These are phyloP conservation scores for Odocoileus hemionus DNA, from an alignment of 2,113 vertebrate genomes.

Conservation along the genomic window DNA sequence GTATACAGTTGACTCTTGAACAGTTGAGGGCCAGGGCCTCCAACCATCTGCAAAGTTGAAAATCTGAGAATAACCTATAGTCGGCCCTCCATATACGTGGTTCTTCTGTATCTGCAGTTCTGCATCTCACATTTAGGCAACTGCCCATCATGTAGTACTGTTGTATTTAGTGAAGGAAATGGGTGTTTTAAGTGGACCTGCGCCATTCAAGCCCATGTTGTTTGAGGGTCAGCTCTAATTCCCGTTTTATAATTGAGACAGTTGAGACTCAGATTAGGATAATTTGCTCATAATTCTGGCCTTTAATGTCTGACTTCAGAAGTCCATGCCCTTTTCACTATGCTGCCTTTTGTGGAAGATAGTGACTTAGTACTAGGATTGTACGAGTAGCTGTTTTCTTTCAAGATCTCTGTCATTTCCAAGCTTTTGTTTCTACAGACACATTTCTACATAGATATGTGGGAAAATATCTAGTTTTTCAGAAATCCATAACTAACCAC, in stretches of 20 bases:
- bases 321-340: not conserved
- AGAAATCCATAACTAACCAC: not conserved
- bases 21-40: not conserved
- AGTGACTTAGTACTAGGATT: not conserved
- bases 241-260: not conserved
- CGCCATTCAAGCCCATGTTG: not conserved
- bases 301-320: not conserved
- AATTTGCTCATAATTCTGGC: not conserved
- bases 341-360: not conserved
- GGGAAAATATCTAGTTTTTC: not conserved
- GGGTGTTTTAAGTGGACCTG: not conserved
- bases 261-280: not conserved
- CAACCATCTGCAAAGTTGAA: not conserved
- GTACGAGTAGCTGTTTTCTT: not conserved
- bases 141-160: not conserved
- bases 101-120: not conserved
- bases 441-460: not conserved
- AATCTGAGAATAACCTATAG: not conserved
- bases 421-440: not conserved
- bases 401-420: not conserved
- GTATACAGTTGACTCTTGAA: not conserved
- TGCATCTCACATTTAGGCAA: not conserved
- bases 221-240: not conserved
- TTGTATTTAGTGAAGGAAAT: not conserved
- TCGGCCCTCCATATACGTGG: not conserved